Percentiles rank a stretch among this genome's conserved stretches.
Conservation (phyloP, 2,797 vertebrate genomes). For the Momotus momota region DNA sequence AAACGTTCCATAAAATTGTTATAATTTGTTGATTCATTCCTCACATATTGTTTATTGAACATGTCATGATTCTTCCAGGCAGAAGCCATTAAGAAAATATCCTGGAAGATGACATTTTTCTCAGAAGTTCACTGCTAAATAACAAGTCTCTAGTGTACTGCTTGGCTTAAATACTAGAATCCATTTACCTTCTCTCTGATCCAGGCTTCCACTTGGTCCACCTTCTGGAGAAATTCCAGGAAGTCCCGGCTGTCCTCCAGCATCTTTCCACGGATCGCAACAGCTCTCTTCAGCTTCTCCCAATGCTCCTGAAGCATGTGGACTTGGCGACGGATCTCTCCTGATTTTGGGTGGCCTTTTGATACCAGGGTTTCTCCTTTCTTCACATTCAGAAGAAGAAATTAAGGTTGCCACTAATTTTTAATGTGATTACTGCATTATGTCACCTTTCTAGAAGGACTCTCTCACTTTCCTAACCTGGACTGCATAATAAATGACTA, state of each 20-base stretch:
- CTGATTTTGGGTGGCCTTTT: conserved; percentile 74
- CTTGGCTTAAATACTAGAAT: not conserved
- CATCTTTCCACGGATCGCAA: conserved; percentile 81
- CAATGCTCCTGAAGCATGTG: conserved; percentile 80
- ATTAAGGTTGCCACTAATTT: not conserved
- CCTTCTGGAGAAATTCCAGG: conserved; percentile 90
- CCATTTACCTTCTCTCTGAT: conserved; percentile 87
- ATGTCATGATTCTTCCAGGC: not conserved
- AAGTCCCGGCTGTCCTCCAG: conserved; percentile 87
- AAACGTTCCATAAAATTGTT: not conserved
- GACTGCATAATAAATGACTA: not conserved
- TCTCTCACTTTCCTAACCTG: not conserved
- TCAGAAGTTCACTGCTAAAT: not conserved
- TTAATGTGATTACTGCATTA: not conserved
- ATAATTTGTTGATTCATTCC: not conserved
- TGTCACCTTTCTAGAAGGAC: not conserved
- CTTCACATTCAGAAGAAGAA: conserved; percentile 67
- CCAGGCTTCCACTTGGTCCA: conserved; percentile 90
- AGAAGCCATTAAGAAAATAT: not conserved
- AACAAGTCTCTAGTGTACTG: not conserved
- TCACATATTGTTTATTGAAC: not conserved
- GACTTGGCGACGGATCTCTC: conserved; percentile 76
- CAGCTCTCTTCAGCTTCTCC: conserved; percentile 83
- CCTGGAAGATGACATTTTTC: not conserved
- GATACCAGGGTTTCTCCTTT: conserved; percentile 83